Base-by-base conservation (phyloP, 2,113 vertebrate species). In the Lophotis ruficrista region DNA sequence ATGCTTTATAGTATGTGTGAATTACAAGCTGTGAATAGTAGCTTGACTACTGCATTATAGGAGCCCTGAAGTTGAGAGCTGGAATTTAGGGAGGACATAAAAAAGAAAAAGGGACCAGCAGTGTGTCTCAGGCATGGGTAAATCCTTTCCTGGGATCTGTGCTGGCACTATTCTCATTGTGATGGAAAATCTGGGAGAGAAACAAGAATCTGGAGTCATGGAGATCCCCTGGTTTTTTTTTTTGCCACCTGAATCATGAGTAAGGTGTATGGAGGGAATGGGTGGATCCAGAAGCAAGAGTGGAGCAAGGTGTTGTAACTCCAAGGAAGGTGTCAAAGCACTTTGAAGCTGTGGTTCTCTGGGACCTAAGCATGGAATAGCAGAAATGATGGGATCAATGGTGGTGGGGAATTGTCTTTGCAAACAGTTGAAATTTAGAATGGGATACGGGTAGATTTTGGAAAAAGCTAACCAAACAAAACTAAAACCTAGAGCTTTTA, bases 171-270 rank as follows among this genome's bases (percentile, higher is more conserved):
- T 68, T 73, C 77, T 10, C 6, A 11, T 56, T 64, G 25, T 7
- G 21, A 4, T 62, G 65, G 75, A 62, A 87, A 18, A 21, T 65
- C 13, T 89, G 65, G 35, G 54, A 68, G 24, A 62, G 12, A 37
- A 76, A 33, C 4, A 38, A 68, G 35, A 51, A n/a, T 41, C 7
- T 68, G 48, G 21, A 57, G 24, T n/a, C 24, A 3, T 6, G 38
- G 38, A 8, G 20, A 45, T 75, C 5, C 8, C n/a, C 24, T 62
- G 21, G 15, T 5, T 56, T 47, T 75, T 75, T 47, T 75, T 75
- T 35, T 61, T 21, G 4, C 4, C 28, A 24, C 5, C 7, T 6
- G 4, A 20, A 11, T 14, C 30, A 7, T 0, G 1, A 51, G n/a
- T 21, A 5, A 83, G 43, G n/a, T 25, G 7, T 9, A 38, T 21